phyloP scores from a whole-genome alignment of 2,797 vertebrate species.

The Harpagifer antarcticus region DNA sequence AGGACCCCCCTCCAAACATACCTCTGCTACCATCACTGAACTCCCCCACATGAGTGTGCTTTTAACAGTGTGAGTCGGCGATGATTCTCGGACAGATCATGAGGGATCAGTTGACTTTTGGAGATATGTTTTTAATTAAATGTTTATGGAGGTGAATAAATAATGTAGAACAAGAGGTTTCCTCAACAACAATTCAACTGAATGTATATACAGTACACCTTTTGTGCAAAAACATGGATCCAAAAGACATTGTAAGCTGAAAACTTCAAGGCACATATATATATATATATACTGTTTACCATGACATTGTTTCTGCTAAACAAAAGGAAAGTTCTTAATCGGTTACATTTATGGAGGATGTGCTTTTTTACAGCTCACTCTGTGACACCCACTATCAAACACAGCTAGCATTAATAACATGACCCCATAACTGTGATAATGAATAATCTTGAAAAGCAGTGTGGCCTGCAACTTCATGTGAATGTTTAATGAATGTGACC shows the following conservation, averaged over 20 bases:
- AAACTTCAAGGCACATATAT: slow-evolving; percentile 78
- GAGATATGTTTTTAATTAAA: slow-evolving; percentile 66
- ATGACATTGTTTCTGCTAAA: slow-evolving; percentile 56
- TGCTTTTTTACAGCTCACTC: slow-evolving; percentile 61
- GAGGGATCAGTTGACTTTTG: slow-evolving; percentile 34
- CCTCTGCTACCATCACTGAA: neutral
- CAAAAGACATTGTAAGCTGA: slow-evolving; percentile 76
- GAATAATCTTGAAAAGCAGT: slow-evolving; percentile 44
- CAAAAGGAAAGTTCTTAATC: slow-evolving; percentile 21
- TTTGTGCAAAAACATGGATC: slow-evolving; percentile 75
- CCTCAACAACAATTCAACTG: slow-evolving; percentile 69
- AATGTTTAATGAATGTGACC: slow-evolving; percentile 62
- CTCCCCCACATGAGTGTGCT: neutral
- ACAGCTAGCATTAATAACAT: slow-evolving; percentile 39
- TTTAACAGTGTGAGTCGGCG: neutral
- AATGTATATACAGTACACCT: slow-evolving; percentile 72
- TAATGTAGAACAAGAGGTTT: slow-evolving; percentile 59
- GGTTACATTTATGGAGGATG: slow-evolving; percentile 19
- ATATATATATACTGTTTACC: slow-evolving; percentile 42
- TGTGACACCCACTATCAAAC: slow-evolving; percentile 37
- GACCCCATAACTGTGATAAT: slow-evolving; percentile 42
- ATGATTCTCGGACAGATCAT: slow-evolving; percentile 23
- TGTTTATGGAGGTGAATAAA: slow-evolving; percentile 66
- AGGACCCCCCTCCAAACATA: slow-evolving; percentile 4
- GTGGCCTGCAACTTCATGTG: slow-evolving; percentile 29